Conservation (phyloP, 1,140 invertebrate genomes). For the Drusus annulatus region DNA sequence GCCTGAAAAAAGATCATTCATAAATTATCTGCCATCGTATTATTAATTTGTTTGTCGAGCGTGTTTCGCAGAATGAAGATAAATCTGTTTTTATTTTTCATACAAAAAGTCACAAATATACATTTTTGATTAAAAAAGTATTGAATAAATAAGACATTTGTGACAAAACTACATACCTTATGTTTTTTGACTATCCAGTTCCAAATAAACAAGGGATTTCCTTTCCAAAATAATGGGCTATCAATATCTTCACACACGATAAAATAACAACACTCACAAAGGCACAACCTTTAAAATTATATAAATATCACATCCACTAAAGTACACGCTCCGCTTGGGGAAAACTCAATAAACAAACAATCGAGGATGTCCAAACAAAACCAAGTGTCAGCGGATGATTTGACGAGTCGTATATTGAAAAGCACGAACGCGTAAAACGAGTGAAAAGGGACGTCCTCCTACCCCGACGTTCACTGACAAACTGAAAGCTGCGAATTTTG, state of each 20-base stretch:
- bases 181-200: background rate
- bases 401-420: constrained; percentile 24
- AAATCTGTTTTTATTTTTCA: background rate
- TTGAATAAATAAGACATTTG: background rate
- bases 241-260: constrained; percentile 13
- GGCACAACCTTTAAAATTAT: background rate
- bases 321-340: background rate
- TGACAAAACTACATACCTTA: background rate
- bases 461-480: constrained; percentile 34
- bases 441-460: constrained; percentile 17
- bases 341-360: constrained; percentile 12
- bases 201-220: background rate
- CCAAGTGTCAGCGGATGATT: constrained; percentile 13
- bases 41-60: too few species aligned
- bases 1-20: too few species aligned
- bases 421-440: constrained; percentile 6
- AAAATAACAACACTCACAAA: constrained; percentile 22
- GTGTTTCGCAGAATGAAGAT: too few species aligned
- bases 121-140: background rate
- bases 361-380: background rate
- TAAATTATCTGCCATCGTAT: too few species aligned
- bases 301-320: constrained; percentile 9
- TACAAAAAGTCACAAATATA: background rate
- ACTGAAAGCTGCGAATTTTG: constrained; percentile 36
- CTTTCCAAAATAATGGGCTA: background rate